Conservation (phyloP, 2,888 invertebrate species). For the Melipona bicolor region DNA sequence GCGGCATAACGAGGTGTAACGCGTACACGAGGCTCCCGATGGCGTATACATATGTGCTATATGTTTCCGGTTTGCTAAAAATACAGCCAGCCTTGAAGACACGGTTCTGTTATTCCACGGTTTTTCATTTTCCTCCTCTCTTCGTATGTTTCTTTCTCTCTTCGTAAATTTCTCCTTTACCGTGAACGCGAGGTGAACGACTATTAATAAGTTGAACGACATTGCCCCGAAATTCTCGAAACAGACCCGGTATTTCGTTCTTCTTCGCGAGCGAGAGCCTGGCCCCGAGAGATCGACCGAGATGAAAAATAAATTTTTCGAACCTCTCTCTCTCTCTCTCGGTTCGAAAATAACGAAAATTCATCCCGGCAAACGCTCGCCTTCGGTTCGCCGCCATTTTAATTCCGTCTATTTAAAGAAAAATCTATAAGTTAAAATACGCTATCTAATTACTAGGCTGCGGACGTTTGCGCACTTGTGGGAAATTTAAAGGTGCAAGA, state of each 20-base stretch:
- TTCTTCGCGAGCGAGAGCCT: constrained; percentile 7
- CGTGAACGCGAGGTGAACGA: constrained; percentile 41
- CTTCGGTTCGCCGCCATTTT: not conserved
- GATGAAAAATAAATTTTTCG: not conserved
- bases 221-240: constrained; percentile 39
- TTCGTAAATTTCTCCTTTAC: constrained; percentile 53
- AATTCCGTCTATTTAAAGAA: constrained; percentile 3
- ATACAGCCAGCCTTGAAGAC: constrained; percentile 58
- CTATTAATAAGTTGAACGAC: constrained; percentile 58
- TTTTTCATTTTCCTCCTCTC: constrained; percentile 49
- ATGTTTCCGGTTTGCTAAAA: constrained; percentile 65
- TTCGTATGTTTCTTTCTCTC: constrained; percentile 36
- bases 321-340: no score
- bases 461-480: not conserved
- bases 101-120: constrained; percentile 53
- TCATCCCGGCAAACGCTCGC: not conserved
- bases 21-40: not conserved
- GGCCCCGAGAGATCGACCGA: no score
- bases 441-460: not conserved
- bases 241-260: not conserved
- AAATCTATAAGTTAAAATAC: not conserved
- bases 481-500: not conserved
- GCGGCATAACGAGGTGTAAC: constrained; percentile 20
- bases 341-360: constrained; percentile 1
- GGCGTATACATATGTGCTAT: constrained; percentile 17